These are phyloP conservation scores for Bellardia pandia DNA, from an alignment of 2,888 invertebrate genomes.

Conservation along the genomic window DNA sequence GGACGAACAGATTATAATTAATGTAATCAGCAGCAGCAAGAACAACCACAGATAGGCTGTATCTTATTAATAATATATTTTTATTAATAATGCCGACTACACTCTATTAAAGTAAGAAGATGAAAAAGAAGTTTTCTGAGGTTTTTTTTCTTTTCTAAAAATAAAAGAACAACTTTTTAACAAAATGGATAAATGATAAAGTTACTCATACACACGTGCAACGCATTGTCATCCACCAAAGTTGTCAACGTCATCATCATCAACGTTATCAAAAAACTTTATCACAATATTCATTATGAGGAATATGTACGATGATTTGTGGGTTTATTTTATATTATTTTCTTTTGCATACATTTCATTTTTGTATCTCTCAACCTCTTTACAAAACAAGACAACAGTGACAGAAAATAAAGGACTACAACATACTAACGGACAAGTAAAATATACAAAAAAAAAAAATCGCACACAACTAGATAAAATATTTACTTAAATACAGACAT, in stretches of 20 bases:
- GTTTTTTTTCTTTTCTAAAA: background rate
- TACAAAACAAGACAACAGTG: slow-evolving; percentile 51
- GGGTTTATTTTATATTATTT: slow-evolving; percentile 18
- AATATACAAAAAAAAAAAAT: slow-evolving; percentile 1
- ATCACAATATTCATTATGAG: slow-evolving; percentile 48
- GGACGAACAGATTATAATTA: slow-evolving; percentile 35
- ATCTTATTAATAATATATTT: slow-evolving; percentile 65
- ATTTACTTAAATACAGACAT: slow-evolving; percentile 42
- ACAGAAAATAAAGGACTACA: slow-evolving; percentile 50
- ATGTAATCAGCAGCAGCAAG: slow-evolving; percentile 66
- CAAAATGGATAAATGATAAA: background rate
- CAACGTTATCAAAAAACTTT: slow-evolving; percentile 24
- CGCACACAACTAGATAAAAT: slow-evolving; percentile 36
- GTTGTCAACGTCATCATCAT: slow-evolving; percentile 29
- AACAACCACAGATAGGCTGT: slow-evolving; percentile 1
- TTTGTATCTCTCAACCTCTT: slow-evolving; percentile 53
- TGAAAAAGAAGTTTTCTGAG: background rate
- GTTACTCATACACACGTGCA: background rate
- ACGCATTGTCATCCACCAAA: background rate
- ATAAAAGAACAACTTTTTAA: slow-evolving; percentile 4
- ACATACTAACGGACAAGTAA: background rate
- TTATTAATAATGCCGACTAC: slow-evolving; percentile 62
- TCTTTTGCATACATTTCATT: slow-evolving; percentile 48
- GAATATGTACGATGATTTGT: slow-evolving; percentile 52
- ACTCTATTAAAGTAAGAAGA: slow-evolving; percentile 12